A percentile compares a stretch with the other conserved stretches of the same genome.
Evolutionary conservation across 2,113 vertebrate species (phyloP).

Genomic region (Centropus unirufus): DNA sequence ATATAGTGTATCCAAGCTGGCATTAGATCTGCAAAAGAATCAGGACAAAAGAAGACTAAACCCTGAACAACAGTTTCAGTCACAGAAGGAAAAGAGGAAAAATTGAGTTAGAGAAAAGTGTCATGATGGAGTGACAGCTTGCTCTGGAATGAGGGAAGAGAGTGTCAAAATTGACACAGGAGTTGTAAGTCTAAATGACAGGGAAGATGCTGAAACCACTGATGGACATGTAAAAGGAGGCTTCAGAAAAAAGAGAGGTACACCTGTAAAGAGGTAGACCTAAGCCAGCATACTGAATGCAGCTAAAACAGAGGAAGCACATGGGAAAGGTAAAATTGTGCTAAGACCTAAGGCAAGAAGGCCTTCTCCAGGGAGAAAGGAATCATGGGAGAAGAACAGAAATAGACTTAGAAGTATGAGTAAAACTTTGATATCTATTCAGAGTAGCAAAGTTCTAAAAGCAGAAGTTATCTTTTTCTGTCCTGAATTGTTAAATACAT

Average conservation of each 20-base stretch:
- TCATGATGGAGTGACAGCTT: conserved; percentile 4
- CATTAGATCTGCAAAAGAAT: neutral
- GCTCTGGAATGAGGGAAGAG: neutral
- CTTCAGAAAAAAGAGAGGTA: neutral
- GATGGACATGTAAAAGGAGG: neutral
- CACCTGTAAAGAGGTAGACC: neutral
- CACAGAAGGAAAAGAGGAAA: neutral
- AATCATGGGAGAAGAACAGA: neutral
- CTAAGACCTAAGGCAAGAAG: neutral
- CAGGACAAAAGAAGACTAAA: neutral
- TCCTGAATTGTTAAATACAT: neutral
- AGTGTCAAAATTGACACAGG: neutral
- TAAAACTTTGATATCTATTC: neutral
- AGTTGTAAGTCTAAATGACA: conserved; percentile 33
- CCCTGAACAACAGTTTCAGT: neutral
- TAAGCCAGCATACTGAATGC: neutral
- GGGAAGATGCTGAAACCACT: neutral
- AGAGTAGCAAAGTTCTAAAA: neutral
- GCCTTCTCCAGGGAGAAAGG: neutral
- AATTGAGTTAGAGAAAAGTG: neutral
- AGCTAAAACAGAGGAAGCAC: neutral
- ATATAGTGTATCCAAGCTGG: neutral
- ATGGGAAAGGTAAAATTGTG: neutral
- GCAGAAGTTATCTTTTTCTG: neutral
- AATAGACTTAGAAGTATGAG: neutral